A percentile compares a stretch with the other conserved stretches of the same genome.
These are phyloP conservation scores for Drosophila sucinea DNA, from an alignment of 1,140 invertebrate species.

Conservation along the genomic window DNA sequence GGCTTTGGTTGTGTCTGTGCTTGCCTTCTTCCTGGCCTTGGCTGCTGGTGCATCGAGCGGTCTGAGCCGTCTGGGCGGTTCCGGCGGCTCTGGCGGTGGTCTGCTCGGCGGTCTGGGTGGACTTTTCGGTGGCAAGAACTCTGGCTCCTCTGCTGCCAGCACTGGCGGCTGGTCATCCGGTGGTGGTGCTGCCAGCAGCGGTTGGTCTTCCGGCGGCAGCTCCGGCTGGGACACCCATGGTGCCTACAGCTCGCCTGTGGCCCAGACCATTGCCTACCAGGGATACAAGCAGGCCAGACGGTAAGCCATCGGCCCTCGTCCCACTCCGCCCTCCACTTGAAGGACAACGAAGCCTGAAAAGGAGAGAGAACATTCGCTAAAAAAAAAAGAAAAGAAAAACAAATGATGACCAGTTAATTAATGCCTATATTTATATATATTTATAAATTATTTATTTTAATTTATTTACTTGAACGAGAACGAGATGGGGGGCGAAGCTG, in stretches of 20 bases:
- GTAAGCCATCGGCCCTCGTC: constrained; percentile 46
- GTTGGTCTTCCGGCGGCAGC: constrained; percentile 71
- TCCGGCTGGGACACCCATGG: constrained; percentile 82
- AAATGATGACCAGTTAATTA: constrained; percentile 70
- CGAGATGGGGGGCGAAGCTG: constrained; percentile 55
- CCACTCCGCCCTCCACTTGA: constrained; percentile 24
- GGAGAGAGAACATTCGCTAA: constrained; percentile 73
- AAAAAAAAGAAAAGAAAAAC: constrained; percentile 54
- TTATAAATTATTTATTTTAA: constrained; percentile 82
- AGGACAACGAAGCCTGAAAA: constrained; percentile 41
- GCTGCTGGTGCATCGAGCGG: constrained; percentile 85
- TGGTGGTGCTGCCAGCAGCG: constrained; percentile 60
- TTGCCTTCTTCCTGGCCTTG: constrained; percentile 85
- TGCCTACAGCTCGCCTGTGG: constrained; percentile 82
- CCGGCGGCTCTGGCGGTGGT: constrained; percentile 69
- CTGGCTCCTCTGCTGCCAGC: constrained; percentile 61
- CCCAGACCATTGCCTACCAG: constrained; percentile 83
- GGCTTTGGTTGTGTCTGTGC: constrained; percentile 86
- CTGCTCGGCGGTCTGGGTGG: constrained; percentile 76
- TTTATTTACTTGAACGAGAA: constrained; percentile 81
- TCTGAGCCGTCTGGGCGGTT: constrained; percentile 83
- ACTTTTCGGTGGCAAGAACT: constrained; percentile 76
- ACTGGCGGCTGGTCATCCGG: constrained; percentile 80
- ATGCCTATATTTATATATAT: constrained; percentile 78
- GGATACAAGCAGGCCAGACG: constrained; percentile 82